Base-by-base conservation (phyloP, 2,113 vertebrate species). In the Lepus timidus region DNA sequence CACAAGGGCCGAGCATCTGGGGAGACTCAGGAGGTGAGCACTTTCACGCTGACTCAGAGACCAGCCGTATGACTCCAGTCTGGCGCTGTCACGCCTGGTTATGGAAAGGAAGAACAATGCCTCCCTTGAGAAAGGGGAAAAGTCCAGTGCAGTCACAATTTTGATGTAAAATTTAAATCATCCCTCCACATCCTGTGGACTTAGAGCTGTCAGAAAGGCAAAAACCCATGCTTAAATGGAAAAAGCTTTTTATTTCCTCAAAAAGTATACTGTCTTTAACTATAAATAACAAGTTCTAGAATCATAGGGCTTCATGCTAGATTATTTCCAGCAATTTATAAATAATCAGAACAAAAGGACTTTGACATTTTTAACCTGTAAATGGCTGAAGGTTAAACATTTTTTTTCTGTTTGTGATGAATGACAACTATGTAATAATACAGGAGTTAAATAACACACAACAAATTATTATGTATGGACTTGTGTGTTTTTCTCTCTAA, bases 161-260 rank as follows among this genome's bases (percentile, higher is more conserved):
- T 96, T 98, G 97, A 98, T 97, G 96, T 97, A 97, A 95, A 96
- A 89, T 98, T 98, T 98, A 98, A 98, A 98, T 98, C 97, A 97
- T 98, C 97, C 96, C 83, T 96, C 95, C 97, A 27, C 94, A 93
- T 98, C 98, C 97, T 97, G 96, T 97, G 97, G 98, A 98, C 97
- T 98, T 97, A 94, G 96, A 98, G 96, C 98, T 98, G 98, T 98
- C 98, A 98, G 96, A 97, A 97, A 98, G 90, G 97, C 96, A 98
- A 97, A 98, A 96, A 58, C 96, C 74, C 74, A 84, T 55, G 36
- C 95, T 98, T 96, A 96, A 97, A 98, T 97, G 96, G 97, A 97
- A 98, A 96, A 98, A 97, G 96, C 94, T 96, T 98, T 98, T 97
- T 97, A 97, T 98, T 98, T 98, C 97, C 97, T 97, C 95, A 91